Conservation (phyloP, 2,888 invertebrate genomes). For the Aporophyla nigra region DNA sequence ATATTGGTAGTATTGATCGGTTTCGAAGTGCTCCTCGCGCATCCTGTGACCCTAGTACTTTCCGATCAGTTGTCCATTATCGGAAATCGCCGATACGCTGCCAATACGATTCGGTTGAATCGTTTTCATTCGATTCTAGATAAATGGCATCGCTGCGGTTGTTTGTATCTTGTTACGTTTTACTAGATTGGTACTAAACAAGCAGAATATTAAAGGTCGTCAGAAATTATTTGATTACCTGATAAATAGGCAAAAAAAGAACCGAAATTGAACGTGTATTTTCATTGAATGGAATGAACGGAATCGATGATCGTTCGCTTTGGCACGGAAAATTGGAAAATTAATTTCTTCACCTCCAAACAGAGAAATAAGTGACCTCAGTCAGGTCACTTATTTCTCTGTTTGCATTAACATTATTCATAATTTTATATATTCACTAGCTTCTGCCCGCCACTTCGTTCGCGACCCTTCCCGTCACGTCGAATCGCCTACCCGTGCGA, state of each 20-base stretch:
- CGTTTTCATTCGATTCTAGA: constrained; percentile 34
- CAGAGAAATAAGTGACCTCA: too few species aligned
- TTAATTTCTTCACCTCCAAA: too few species aligned
- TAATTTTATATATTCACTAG: too few species aligned
- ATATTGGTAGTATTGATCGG: constrained; percentile 86
- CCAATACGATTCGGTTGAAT: constrained; percentile 70
- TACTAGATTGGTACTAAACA: not conserved
- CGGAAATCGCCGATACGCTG: constrained; percentile 83
- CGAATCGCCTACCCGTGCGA: too few species aligned
- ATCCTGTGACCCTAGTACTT: constrained; percentile 83
- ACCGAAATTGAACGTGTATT: too few species aligned
- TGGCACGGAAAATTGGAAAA: not conserved
- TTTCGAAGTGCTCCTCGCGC: constrained; percentile 81
- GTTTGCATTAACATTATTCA: too few species aligned
- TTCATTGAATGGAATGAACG: not conserved
- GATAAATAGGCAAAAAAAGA: too few species aligned
- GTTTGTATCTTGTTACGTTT: not conserved
- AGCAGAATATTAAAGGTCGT: not conserved
- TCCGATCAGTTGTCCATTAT: constrained; percentile 88
- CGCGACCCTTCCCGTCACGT: too few species aligned
- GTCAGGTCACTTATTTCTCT: too few species aligned
- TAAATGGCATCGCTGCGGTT: constrained; percentile 6
- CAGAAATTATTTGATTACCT: not conserved
- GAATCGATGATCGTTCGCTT: not conserved
- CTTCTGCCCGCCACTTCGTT: too few species aligned